Evolutionary conservation across 1,140 invertebrate species (phyloP).

Genomic region (Hestina assimilis): DNA sequence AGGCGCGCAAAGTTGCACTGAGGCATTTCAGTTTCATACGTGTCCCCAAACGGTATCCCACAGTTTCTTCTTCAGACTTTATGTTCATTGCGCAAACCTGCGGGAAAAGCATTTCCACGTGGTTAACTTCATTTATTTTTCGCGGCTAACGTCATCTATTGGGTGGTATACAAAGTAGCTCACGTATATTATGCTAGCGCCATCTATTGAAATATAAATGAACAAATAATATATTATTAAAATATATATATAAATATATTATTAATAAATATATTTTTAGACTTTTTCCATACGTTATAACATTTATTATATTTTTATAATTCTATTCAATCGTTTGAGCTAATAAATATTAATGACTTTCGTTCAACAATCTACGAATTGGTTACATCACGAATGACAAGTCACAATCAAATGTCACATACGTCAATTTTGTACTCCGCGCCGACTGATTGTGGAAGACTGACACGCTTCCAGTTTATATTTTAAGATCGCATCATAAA

Average conservation of each 20-base stretch:
- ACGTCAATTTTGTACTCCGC: conserved; percentile 13
- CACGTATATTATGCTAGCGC: neutral
- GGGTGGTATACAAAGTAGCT: conserved; percentile 4
- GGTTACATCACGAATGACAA: conserved; percentile 21
- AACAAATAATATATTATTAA: neutral
- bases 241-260: neutral
- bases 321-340: neutral
- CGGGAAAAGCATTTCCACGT: conserved; percentile 61
- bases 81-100: conserved; percentile 60
- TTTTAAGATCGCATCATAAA: neutral
- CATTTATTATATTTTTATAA: neutral
- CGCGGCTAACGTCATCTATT: conserved; percentile 40
- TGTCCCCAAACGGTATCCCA: conserved; percentile 50
- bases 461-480: conserved; percentile 51
- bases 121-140: conserved; percentile 39
- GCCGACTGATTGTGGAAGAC: conserved; percentile 35
- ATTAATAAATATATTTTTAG: neutral
- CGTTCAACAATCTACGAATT: neutral
- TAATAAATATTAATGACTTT: no score
- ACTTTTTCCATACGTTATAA: neutral
- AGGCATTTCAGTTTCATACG: conserved; percentile 40
- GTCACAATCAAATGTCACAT: conserved; percentile 24
- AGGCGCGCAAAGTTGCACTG: conserved; percentile 53
- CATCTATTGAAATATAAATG: neutral
- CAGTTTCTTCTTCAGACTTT: conserved; percentile 47